Percentiles rank a stretch among this genome's conserved stretches.
Conservation (phyloP, 2,888 invertebrate genomes). For the Agapostemon virescens region DNA sequence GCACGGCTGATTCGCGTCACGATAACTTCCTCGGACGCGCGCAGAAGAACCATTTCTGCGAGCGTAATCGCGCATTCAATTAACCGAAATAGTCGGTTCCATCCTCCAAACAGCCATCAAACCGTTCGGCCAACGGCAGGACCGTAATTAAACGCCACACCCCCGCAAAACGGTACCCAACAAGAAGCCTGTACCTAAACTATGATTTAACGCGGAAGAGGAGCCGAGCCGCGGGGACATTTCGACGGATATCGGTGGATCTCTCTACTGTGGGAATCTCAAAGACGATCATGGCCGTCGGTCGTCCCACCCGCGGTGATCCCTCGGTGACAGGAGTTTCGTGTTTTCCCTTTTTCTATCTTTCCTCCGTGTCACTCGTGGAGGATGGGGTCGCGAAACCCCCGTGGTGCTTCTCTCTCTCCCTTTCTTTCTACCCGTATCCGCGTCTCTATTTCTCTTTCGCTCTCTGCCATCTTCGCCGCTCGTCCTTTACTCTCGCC, state of each 20-base stretch:
- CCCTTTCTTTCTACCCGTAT: constrained; percentile 5
- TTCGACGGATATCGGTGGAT: constrained; percentile 31
- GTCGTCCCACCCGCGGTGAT: constrained; percentile 66
- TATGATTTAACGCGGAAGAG: constrained; percentile 49
- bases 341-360: constrained; percentile 58
- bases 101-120: neutral
- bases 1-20: neutral
- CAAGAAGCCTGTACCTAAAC: constrained; percentile 5
- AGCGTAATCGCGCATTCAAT: constrained; percentile 6
- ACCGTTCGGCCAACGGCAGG: neutral
- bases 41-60: neutral
- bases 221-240: constrained; percentile 34
- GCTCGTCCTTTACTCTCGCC: neutral
- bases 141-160: constrained; percentile 23
- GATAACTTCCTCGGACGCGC: neutral
- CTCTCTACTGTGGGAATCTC: constrained; percentile 27
- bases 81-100: constrained; percentile 19
- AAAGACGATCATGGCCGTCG: constrained; percentile 32
- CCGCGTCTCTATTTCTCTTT: neutral
- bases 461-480: neutral
- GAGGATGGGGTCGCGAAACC: constrained; percentile 50
- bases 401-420: constrained; percentile 39
- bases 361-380: constrained; percentile 37
- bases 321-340: constrained; percentile 66
- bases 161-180: constrained; percentile 14